Evolutionary conservation across 2,888 invertebrate species (phyloP).

Genomic region (Girardia tigrina): DNA sequence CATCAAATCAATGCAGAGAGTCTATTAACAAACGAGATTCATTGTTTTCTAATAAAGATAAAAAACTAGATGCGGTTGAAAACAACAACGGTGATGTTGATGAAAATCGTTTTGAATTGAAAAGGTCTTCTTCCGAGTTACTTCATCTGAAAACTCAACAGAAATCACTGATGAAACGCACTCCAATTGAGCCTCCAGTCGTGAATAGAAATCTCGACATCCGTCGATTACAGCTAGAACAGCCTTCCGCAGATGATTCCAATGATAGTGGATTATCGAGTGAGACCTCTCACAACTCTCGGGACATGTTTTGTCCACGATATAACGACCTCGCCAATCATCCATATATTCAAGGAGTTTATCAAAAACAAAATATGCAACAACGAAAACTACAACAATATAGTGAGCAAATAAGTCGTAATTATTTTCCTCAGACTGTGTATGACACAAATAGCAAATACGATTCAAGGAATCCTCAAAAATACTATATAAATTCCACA

Average conservation of each 20-base stretch:
- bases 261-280: conserved; percentile 39
- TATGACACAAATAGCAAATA: conserved; percentile 6
- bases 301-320: background rate
- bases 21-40: background rate
- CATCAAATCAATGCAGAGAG: conserved; percentile 14
- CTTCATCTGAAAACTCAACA: background rate
- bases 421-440: background rate
- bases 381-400: background rate
- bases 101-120: background rate
- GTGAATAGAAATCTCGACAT: conserved; percentile 31
- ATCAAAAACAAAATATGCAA: conserved; percentile 5
- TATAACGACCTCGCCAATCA: conserved; percentile 8
- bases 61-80: background rate
- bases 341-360: conserved; percentile 2
- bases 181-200: background rate
- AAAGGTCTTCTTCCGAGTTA: background rate
- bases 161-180: background rate
- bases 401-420: background rate
- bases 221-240: conserved; percentile 33
- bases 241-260: conserved; percentile 38
- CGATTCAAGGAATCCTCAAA: background rate
- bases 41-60: conserved; percentile 3
- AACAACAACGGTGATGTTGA: background rate
- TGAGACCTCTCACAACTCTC: conserved; percentile 37
- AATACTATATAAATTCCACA: background rate